Evolutionary conservation across 2,888 invertebrate species (phyloP).

Genomic region (Hipparchia sbordonii): DNA sequence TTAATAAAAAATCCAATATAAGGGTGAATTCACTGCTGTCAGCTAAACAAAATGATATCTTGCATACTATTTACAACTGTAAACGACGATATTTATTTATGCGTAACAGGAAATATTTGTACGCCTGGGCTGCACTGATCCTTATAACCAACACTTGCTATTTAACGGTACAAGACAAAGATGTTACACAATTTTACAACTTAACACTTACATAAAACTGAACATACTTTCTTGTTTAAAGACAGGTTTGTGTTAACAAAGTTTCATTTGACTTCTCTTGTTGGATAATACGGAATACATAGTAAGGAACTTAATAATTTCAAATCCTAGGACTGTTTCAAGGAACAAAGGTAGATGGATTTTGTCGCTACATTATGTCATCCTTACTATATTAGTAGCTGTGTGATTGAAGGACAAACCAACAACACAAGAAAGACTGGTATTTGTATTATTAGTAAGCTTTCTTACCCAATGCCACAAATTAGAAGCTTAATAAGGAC

Average conservation of each 20-base stretch:
- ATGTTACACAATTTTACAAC: constrained; percentile 7
- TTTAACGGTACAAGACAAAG: not conserved
- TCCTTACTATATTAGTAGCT: too few relatives aligned
- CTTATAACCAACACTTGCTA: not conserved
- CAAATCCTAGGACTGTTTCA: not conserved
- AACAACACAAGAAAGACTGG: too few relatives aligned
- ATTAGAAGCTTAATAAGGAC: too few relatives aligned
- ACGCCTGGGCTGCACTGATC: not conserved
- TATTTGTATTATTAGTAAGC: too few relatives aligned
- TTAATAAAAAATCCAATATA: too few relatives aligned
- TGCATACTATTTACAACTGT: not conserved
- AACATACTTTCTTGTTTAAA: not conserved
- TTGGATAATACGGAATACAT: not conserved
- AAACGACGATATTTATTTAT: not conserved
- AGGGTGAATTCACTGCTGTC: too few relatives aligned
- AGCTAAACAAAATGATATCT: not conserved
- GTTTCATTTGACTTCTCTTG: not conserved
- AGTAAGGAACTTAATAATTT: not conserved
- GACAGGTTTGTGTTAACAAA: not conserved
- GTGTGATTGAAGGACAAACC: too few relatives aligned
- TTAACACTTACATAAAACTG: constrained; percentile 10
- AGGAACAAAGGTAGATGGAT: too few relatives aligned
- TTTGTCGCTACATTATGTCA: too few relatives aligned
- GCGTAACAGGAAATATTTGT: not conserved
- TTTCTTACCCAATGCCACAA: too few relatives aligned